Conservation (phyloP, 2,888 invertebrate species). For the Trissolcus japonicus region DNA sequence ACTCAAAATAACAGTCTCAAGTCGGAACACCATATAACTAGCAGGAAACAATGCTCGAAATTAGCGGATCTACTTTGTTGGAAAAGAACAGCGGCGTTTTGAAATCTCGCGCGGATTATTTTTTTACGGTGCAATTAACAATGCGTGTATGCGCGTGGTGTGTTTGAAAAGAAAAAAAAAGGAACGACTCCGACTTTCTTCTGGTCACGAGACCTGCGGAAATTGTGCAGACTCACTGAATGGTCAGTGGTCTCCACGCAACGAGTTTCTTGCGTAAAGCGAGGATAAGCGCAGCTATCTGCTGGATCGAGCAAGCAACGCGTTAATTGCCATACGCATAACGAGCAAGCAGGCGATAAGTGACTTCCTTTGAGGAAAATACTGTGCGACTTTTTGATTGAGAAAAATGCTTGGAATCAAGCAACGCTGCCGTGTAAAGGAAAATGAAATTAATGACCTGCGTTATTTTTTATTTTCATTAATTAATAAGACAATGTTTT, state of each 20-base stretch:
- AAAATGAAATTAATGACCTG: too few species aligned
- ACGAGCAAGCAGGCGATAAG: slow-evolving; percentile 68
- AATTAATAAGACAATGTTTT: too few species aligned
- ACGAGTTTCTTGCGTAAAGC: slow-evolving; percentile 57
- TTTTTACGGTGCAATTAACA: slow-evolving; percentile 51
- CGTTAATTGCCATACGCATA: slow-evolving; percentile 71
- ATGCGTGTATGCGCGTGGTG: slow-evolving; percentile 25
- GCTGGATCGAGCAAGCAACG: slow-evolving; percentile 69
- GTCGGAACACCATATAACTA: slow-evolving; percentile 36
- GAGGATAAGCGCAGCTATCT: slow-evolving; percentile 62
- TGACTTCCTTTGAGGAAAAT: slow-evolving; percentile 68
- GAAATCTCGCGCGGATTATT: slow-evolving; percentile 47
- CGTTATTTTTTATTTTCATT: too few species aligned
- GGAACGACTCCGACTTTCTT: slow-evolving; percentile 49
- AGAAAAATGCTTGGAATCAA: slow-evolving; percentile 23
- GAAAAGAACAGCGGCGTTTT: slow-evolving; percentile 32
- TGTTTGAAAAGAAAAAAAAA: slow-evolving; percentile 16
- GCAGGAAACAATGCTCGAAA: slow-evolving; percentile 43
- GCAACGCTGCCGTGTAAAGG: too few species aligned
- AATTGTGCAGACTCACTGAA: slow-evolving; percentile 55
- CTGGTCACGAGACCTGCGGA: slow-evolving; percentile 51
- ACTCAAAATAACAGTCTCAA: slow-evolving; percentile 40
- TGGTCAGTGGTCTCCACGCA: slow-evolving; percentile 55
- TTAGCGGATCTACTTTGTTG: slow-evolving; percentile 38
- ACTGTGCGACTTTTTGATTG: slow-evolving; percentile 22